phyloP scores from a whole-genome alignment of 2,113 vertebrate species.

The Bubo blakistoni region DNA sequence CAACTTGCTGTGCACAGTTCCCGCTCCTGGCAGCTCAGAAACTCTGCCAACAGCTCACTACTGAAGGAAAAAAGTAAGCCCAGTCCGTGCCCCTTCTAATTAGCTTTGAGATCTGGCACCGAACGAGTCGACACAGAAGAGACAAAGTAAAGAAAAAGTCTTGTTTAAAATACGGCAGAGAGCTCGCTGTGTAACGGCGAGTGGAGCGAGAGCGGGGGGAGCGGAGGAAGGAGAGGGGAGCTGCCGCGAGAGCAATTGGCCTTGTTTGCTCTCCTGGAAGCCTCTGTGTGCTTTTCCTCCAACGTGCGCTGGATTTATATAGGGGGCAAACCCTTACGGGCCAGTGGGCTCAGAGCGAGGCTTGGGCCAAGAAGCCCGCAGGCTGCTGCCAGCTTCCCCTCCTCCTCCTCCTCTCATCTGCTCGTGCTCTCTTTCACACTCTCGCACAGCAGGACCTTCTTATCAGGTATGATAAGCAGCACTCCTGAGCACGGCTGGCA shows the following conservation, averaged over 20 bases:
- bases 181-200: background rate
- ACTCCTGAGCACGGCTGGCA: constrained; percentile 22
- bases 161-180: constrained; percentile 33
- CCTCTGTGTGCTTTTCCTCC: background rate
- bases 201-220: background rate
- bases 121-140: constrained; percentile 12
- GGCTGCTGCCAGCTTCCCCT: background rate
- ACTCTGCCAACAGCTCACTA: constrained; percentile 59
- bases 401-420: background rate
- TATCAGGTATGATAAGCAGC: constrained; percentile 48
- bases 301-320: constrained; percentile 17
- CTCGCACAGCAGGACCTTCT: background rate
- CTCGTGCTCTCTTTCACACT: background rate
- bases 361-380: background rate
- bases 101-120: constrained; percentile 57
- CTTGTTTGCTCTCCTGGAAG: constrained; percentile 41
- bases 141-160: constrained; percentile 37
- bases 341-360: background rate
- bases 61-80: constrained; percentile 28
- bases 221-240: background rate
- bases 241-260: background rate
- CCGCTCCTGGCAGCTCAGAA: constrained; percentile 43
- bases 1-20: constrained; percentile 50
- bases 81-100: constrained; percentile 63
- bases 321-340: background rate